phyloP scores from a whole-genome alignment of 2,888 invertebrate genomes.

The Aplocera efformata region DNA sequence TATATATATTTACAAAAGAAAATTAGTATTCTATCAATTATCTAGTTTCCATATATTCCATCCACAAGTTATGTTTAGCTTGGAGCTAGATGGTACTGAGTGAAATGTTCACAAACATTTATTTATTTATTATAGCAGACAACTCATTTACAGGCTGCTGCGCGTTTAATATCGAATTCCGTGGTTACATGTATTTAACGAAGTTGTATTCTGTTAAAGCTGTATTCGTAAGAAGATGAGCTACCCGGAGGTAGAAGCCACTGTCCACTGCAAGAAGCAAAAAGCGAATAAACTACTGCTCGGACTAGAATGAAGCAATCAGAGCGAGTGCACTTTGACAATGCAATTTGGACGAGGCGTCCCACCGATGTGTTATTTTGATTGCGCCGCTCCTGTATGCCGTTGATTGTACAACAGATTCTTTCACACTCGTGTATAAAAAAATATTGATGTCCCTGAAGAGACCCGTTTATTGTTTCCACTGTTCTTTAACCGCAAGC shows the following conservation, averaged over 20 bases:
- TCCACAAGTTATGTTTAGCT: no score
- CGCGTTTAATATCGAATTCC: background rate
- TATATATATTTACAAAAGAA: no score
- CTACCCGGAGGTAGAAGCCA: conserved; percentile 15
- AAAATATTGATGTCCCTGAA: conserved; percentile 54
- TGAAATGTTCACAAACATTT: no score
- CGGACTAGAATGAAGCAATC: conserved; percentile 74
- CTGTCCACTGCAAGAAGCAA: conserved; percentile 49
- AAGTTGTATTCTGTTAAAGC: background rate
- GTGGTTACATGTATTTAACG: background rate
- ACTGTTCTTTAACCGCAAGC: conserved; percentile 39
- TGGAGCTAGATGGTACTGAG: no score
- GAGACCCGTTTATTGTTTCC: conserved; percentile 50
- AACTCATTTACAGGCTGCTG: no score
- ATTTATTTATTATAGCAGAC: no score
- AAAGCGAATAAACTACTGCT: conserved; percentile 43
- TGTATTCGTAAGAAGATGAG: conserved; percentile 8
- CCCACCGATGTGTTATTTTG: conserved; percentile 73
- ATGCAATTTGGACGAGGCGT: conserved; percentile 69
- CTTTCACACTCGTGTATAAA: conserved; percentile 51
- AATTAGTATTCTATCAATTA: no score
- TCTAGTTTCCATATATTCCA: no score
- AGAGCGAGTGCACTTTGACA: conserved; percentile 73
- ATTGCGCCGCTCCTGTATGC: conserved; percentile 69
- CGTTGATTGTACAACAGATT: conserved; percentile 57